Percentiles rank a stretch among this genome's conserved stretches.
Conservation (phyloP, 2,113 vertebrate genomes). For the Ptilorrhoa leucosticta region DNA sequence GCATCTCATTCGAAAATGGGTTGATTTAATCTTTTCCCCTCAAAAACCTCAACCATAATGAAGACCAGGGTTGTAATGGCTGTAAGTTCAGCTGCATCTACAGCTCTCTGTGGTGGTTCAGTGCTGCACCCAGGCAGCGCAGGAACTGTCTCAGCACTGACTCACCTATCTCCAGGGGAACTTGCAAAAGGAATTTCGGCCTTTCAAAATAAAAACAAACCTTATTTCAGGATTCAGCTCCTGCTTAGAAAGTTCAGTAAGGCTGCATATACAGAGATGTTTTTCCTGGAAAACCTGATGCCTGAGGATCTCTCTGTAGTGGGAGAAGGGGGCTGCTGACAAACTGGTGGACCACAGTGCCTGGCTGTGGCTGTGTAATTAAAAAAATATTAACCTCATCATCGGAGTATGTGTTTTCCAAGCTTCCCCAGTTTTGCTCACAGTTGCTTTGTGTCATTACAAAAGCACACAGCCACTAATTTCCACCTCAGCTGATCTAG, state of each 20-base stretch:
- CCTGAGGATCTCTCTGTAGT: background rate
- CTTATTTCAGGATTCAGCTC: background rate
- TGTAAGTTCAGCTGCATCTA: background rate
- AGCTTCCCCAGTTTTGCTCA: background rate
- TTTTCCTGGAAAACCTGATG: background rate
- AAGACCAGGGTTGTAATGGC: background rate
- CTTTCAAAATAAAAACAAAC: background rate
- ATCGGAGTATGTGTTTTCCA: background rate
- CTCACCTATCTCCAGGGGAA: background rate
- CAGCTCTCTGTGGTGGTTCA: background rate
- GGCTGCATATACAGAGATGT: background rate
- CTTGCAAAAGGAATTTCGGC: background rate
- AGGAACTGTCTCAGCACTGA: background rate
- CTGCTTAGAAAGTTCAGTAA: background rate
- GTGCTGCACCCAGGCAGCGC: background rate
- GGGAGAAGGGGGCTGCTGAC: background rate
- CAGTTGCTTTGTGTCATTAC: background rate
- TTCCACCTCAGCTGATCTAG: background rate
- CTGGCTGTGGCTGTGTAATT: background rate
- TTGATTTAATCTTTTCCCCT: background rate
- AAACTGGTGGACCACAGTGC: background rate
- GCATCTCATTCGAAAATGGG: accelerated
- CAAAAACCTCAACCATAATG: background rate
- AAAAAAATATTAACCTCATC: background rate
- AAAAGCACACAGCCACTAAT: background rate